Conservation (phyloP, 1,140 invertebrate genomes). For the Drosophila pallidifrons region DNA sequence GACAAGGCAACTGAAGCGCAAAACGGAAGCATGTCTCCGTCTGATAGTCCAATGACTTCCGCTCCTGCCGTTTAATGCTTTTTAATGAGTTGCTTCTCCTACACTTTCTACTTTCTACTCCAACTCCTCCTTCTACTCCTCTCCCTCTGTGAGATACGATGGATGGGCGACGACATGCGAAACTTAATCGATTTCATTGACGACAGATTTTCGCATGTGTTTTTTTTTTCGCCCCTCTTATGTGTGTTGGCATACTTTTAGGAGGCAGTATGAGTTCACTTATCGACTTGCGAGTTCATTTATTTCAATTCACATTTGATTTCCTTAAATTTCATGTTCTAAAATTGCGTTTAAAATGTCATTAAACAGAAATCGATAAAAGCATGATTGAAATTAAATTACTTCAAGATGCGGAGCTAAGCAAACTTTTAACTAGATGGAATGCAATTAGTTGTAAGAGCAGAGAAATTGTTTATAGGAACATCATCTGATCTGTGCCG, state of each 20-base stretch:
- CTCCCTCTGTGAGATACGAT: background rate
- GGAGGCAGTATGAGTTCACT: background rate
- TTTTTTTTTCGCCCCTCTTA: background rate
- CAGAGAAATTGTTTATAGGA: background rate
- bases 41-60: constrained; percentile 81
- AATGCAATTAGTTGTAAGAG: background rate
- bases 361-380: background rate
- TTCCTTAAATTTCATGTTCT: constrained; percentile 7
- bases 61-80: constrained; percentile 79
- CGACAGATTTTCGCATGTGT: constrained; percentile 51
- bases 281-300: constrained; percentile 11
- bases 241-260: constrained; percentile 15
- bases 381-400: background rate
- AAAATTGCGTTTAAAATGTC: background rate
- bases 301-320: constrained; percentile 27
- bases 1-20: constrained; percentile 53
- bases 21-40: constrained; percentile 72
- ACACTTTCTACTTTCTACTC: too few species aligned
- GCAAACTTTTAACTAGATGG: background rate
- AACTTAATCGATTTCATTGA: constrained; percentile 75
- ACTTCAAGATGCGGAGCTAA: background rate
- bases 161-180: constrained; percentile 13
- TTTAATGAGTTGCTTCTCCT: constrained; percentile 73
- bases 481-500: constrained; percentile 16
- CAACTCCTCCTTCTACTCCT: background rate